A percentile compares a stretch with the other conserved stretches of the same genome.
Evolutionary conservation across 2,113 vertebrate genomes (phyloP).

Genomic region (Podocnemis expansa): DNA sequence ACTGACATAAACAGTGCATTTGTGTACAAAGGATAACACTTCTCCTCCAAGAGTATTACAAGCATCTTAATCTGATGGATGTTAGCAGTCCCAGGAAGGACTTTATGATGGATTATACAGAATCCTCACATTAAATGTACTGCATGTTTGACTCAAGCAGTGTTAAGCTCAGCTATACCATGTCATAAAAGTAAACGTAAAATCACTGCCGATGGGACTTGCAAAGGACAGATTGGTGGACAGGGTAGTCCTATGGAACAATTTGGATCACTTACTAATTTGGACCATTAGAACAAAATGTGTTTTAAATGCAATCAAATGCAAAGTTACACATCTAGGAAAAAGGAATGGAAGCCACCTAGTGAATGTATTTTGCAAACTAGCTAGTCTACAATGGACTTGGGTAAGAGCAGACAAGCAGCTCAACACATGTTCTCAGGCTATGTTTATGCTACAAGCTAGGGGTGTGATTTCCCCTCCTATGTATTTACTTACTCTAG

Average conservation of each 20-base stretch:
- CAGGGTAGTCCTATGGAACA: not conserved
- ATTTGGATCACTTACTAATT: not conserved
- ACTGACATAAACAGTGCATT: not conserved
- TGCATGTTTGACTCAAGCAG: not conserved
- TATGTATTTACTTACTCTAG: too few species aligned
- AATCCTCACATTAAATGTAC: constrained; percentile 18
- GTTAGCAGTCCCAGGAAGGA: not conserved
- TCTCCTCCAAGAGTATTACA: not conserved
- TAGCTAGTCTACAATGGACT: not conserved
- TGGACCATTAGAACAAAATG: not conserved
- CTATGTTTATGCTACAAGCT: too few species aligned
- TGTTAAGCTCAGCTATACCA: not conserved
- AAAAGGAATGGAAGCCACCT: not conserved
- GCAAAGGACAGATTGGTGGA: not conserved
- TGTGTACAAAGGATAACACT: not conserved
- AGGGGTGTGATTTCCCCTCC: too few species aligned
- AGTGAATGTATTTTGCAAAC: not conserved
- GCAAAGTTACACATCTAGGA: not conserved
- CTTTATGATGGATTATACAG: not conserved
- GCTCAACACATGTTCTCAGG: not conserved
- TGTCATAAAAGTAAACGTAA: constrained; percentile 1
- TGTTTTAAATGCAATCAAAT: constrained; percentile 11
- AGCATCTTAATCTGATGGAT: constrained; percentile 1
- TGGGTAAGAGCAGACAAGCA: not conserved
- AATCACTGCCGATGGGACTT: not conserved